Percentiles rank a stretch among this genome's conserved stretches.
Evolutionary conservation across 1,140 invertebrate genomes (phyloP).

Genomic region (Bombus affinis): DNA sequence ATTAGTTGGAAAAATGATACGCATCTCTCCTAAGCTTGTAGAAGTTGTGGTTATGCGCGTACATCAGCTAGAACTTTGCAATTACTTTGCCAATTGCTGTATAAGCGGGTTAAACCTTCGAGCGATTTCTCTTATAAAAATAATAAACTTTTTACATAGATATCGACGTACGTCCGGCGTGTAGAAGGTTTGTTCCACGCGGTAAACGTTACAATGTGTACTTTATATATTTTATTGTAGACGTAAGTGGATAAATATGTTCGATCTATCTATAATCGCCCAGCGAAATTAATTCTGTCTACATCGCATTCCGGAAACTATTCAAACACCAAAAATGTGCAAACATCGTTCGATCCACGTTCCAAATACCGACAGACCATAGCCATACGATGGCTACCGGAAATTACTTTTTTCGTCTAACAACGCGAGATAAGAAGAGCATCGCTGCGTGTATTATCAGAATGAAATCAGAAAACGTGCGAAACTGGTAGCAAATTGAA

Average conservation of each 20-base stretch:
- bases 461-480: conserved; percentile 12
- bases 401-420: not conserved
- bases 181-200: no score
- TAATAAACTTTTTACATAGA: not conserved
- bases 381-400: not conserved
- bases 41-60: not conserved
- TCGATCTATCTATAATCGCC: not conserved
- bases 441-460: not conserved
- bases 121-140: not conserved
- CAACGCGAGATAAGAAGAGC: not conserved
- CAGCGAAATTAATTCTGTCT: not conserved
- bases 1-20: not conserved
- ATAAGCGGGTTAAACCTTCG: not conserved
- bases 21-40: not conserved
- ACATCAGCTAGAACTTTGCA: not conserved
- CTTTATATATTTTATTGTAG: not conserved
- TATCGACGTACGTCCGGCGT: no score
- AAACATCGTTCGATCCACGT: not conserved
- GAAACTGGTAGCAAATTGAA: conserved; percentile 36
- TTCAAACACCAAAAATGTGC: not conserved
- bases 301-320: not conserved
- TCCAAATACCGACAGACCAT: not conserved
- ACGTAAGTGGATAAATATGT: not conserved
- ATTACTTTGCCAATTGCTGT: not conserved
- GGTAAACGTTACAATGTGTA: no score